Evolutionary conservation across 2,888 invertebrate genomes (phyloP).

Genomic region (Sminthurides aquaticus): DNA sequence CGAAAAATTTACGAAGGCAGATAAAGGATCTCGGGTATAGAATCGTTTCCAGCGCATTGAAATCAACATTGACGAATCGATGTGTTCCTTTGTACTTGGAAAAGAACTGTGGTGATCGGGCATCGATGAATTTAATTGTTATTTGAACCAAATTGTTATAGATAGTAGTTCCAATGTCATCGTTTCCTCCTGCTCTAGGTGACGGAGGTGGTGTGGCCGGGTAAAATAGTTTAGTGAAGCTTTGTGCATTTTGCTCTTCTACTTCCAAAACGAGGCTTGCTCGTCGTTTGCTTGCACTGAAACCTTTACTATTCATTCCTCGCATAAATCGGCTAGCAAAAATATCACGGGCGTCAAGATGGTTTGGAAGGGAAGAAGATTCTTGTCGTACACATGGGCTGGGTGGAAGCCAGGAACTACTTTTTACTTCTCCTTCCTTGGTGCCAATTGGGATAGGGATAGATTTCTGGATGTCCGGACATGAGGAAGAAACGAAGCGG

Average conservation of each 20-base stretch:
- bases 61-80: slow-evolving; percentile 69
- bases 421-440: neutral
- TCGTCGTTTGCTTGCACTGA: neutral
- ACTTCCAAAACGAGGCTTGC: neutral
- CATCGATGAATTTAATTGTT: slow-evolving; percentile 59
- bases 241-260: neutral
- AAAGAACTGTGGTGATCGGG: slow-evolving; percentile 58
- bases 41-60: slow-evolving; percentile 82
- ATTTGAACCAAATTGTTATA: slow-evolving; percentile 66
- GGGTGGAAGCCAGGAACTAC: slow-evolving; percentile 1
- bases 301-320: neutral
- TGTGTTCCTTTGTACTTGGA: slow-evolving; percentile 58
- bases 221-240: slow-evolving; percentile 22
- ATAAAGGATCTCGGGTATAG: slow-evolving; percentile 38
- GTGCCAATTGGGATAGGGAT: slow-evolving; percentile 30
- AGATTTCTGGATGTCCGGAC: slow-evolving; percentile 60
- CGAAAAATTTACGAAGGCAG: slow-evolving; percentile 37
- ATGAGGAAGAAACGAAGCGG: slow-evolving; percentile 66
- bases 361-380: slow-evolving; percentile 55
- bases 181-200: slow-evolving; percentile 48
- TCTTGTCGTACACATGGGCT: slow-evolving; percentile 25
- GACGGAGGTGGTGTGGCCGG: slow-evolving; percentile 61
- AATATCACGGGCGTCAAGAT: slow-evolving; percentile 53
- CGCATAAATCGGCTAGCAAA: slow-evolving; percentile 44
- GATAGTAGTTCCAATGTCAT: slow-evolving; percentile 45